Conservation (phyloP, 2,797 vertebrate species). For the Geotrypetes seraphini region DNA sequence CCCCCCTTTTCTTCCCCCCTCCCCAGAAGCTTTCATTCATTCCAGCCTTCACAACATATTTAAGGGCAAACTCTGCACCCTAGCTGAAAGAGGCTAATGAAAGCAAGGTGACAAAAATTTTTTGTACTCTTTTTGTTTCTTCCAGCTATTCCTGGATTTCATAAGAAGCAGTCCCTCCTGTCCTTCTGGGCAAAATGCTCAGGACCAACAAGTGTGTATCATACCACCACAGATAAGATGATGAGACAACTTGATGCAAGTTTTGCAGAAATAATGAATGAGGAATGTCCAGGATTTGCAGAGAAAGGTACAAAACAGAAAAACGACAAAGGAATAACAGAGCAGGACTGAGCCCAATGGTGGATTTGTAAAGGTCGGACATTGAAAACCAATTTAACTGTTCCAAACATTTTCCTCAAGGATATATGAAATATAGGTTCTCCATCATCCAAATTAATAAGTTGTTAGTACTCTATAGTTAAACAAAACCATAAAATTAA, state of each 20-base stretch:
- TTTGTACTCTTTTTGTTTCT: slow-evolving; percentile 1
- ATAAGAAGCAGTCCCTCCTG: slow-evolving; percentile 67
- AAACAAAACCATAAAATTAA: neutral
- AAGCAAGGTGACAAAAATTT: too few relatives aligned
- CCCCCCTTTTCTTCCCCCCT: too few relatives aligned
- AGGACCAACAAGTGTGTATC: slow-evolving; percentile 68
- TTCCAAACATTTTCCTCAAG: neutral
- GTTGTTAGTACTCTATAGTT: neutral
- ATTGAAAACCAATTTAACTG: slow-evolving; percentile 3
- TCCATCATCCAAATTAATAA: neutral
- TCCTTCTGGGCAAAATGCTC: slow-evolving; percentile 87
- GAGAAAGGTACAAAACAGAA: slow-evolving; percentile 67
- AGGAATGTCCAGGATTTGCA: slow-evolving; percentile 56
- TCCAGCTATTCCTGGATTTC: slow-evolving; percentile 77
- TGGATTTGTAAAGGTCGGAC: neutral
- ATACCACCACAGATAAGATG: slow-evolving; percentile 76
- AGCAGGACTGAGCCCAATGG: too few relatives aligned
- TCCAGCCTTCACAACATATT: too few relatives aligned
- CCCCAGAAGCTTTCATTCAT: too few relatives aligned
- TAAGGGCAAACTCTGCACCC: too few relatives aligned
- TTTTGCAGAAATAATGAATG: slow-evolving; percentile 63
- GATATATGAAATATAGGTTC: neutral
- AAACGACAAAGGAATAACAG: too few relatives aligned
- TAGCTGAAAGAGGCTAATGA: too few relatives aligned
- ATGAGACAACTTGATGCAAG: slow-evolving; percentile 69